A percentile compares a stretch with the other conserved stretches of the same genome.
phyloP scores from a whole-genome alignment of 2,113 vertebrate species.

The Empidonax traillii region DNA sequence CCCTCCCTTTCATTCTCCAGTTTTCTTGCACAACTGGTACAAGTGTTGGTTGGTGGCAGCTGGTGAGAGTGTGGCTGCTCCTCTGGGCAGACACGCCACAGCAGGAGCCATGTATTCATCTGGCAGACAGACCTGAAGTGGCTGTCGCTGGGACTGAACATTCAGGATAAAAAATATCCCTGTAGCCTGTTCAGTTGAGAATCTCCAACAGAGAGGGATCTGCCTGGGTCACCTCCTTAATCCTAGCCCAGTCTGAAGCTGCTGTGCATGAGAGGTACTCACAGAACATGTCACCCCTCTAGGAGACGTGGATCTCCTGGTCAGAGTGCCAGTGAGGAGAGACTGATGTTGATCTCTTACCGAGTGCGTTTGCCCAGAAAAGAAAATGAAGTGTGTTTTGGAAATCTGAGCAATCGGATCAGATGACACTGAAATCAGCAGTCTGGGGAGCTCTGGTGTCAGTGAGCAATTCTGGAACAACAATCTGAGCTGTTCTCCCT shows the following conservation, averaged over 20 bases:
- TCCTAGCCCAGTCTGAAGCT: background rate
- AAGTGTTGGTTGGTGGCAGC: background rate
- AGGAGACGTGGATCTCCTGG: background rate
- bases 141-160: background rate
- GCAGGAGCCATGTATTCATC: background rate
- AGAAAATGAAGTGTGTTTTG: background rate
- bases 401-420: background rate
- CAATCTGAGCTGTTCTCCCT: background rate
- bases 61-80: background rate
- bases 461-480: background rate
- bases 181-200: background rate
- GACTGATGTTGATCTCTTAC: background rate
- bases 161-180: background rate
- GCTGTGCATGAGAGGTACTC: background rate
- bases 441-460: background rate
- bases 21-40: background rate
- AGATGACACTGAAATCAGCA: background rate
- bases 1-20: background rate
- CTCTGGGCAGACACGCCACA: background rate
- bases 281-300: background rate
- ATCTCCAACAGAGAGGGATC: background rate
- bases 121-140: background rate
- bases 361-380: background rate
- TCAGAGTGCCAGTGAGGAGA: background rate
- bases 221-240: background rate